phyloP scores from a whole-genome alignment of 2,113 vertebrate species.

The Rhipidura dahli region DNA sequence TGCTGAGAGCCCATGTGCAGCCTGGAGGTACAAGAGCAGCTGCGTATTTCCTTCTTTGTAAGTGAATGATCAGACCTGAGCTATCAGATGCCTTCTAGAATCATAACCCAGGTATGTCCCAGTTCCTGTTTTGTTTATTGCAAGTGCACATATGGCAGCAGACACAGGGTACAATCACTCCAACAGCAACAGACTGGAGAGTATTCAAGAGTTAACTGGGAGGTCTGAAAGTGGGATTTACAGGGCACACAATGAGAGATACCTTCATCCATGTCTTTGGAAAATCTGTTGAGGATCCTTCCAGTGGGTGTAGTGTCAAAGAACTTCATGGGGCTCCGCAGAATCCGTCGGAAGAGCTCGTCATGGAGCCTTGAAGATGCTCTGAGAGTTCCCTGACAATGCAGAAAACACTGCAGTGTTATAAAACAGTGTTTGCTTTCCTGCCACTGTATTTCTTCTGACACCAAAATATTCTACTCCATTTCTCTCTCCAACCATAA shows the following conservation, averaged over 20 bases:
- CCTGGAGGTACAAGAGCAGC: neutral
- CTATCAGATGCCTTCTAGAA: neutral
- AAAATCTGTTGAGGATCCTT: conserved; percentile 89
- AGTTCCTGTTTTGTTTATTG: neutral
- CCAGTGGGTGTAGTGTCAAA: conserved; percentile 89
- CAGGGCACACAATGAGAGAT: neutral
- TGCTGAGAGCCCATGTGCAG: neutral
- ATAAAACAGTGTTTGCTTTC: neutral
- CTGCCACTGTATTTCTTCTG: neutral
- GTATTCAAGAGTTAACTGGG: neutral
- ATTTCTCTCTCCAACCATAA: neutral
- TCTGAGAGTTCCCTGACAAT: conserved; percentile 81
- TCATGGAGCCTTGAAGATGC: conserved; percentile 90
- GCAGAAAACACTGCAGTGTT: neutral
- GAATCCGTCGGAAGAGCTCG: conserved; percentile 85
- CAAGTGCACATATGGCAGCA: neutral
- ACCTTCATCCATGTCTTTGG: conserved; percentile 97
- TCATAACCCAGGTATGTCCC: neutral
- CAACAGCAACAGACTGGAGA: neutral
- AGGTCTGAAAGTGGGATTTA: neutral
- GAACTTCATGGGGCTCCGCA: conserved; percentile 94
- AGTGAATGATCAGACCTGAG: neutral
- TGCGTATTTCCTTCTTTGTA: neutral
- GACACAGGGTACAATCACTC: neutral
- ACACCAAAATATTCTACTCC: neutral